Evolutionary conservation across 2,888 invertebrate species (phyloP).

Genomic region (Ditula angustiorana): DNA sequence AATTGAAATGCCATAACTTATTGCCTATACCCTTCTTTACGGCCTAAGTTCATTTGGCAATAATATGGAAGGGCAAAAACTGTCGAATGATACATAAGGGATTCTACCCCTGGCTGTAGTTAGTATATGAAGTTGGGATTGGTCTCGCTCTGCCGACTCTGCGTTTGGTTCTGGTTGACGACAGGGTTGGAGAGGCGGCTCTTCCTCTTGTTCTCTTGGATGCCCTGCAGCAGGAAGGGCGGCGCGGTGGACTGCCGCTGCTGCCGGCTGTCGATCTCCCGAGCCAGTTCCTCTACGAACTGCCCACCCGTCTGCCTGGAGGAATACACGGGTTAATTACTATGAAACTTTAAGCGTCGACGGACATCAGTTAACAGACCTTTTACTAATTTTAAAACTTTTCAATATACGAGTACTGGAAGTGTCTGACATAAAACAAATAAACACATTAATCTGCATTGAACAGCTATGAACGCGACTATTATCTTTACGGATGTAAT

Average conservation of each 20-base stretch:
- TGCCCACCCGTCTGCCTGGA: slow-evolving; percentile 82
- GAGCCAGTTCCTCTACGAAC: slow-evolving; percentile 74
- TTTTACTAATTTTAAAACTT: too few species aligned
- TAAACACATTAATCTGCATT: too few species aligned
- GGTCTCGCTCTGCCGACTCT: slow-evolving; percentile 69
- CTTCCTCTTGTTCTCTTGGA: slow-evolving; percentile 72
- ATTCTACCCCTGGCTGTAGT: background rate
- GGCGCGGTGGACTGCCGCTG: slow-evolving; percentile 63
- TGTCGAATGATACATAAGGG: background rate
- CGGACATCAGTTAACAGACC: background rate
- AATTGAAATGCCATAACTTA: too few species aligned
- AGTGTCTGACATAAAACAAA: too few species aligned
- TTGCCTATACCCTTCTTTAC: too few species aligned
- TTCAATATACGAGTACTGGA: too few species aligned
- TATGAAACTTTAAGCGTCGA: background rate
- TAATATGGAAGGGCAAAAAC: too few species aligned
- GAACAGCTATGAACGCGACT: too few species aligned
- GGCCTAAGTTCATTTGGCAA: too few species aligned
- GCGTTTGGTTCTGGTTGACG: slow-evolving; percentile 39
- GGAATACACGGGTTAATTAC: slow-evolving; percentile 53
- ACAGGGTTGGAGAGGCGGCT: slow-evolving; percentile 60
- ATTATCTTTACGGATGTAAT: too few species aligned
- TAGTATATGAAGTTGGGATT: slow-evolving; percentile 80
- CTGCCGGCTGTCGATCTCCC: slow-evolving; percentile 69
- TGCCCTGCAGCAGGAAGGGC: slow-evolving; percentile 76